Base-by-base conservation (phyloP, 2,113 vertebrate species). In the Eublepharis macularius region DNA sequence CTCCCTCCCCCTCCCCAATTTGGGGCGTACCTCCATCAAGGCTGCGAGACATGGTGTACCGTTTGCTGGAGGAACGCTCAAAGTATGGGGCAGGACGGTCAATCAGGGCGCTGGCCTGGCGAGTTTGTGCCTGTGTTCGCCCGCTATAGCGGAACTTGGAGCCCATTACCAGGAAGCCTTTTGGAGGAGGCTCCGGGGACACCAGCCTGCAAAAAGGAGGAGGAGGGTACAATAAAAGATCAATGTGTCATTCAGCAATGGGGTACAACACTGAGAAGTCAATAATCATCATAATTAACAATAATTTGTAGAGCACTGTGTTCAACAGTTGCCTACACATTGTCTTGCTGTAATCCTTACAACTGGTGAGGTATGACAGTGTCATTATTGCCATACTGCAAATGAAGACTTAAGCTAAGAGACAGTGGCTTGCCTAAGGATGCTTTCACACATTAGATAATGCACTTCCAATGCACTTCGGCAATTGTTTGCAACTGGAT, bases 61-160 rank as follows among this genome's bases (percentile, higher is more conserved):
- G 97, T 92, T 98, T 99, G 97, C 98, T 99, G 90, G 98, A 97
- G 66, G 98, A 99, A 32, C 98, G 98, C 80, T 98, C 98, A 17
- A 99, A 98, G 94, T 98, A 98, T n/a, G 98, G 99, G 3, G 98
- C 99, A 0, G 99, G 99, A 1, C 98, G 92, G 93, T 99, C 98
- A 0, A 99, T 99, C 49, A 99, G 97, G n/a, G 98, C 97, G 0
- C 99, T 99, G 92, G 98, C 99, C 94, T 99, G 98, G 60, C 98
- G 96, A 0, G 98, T 99, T 95, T 99, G 99, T 3, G 99, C 98
- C 95, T 99, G 99, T 0, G 99, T 99, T 85, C 99, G 97, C 51
- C 99, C 99, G 0, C 99, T 99, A 95, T 99, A 99, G 82, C 99
- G 97, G 86, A 99, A 99, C 96, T 99, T 99, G 88, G 98, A 99